Evolutionary conservation across 2,113 vertebrate genomes (phyloP).

Genomic region (Burhinus oedicnemus): DNA sequence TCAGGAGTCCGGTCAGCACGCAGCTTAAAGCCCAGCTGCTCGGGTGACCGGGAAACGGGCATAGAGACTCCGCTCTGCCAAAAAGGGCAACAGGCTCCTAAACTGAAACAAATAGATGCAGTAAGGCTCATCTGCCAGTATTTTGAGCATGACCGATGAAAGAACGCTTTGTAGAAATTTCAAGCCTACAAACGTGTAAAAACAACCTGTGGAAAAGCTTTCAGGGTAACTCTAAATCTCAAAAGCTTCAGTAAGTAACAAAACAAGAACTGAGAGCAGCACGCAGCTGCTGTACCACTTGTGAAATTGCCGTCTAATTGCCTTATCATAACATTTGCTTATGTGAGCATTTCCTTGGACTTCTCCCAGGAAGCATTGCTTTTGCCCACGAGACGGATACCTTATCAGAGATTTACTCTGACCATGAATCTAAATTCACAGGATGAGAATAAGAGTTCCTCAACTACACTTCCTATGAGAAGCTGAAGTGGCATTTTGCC

Average conservation of each 20-base stretch:
- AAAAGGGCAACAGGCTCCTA: neutral
- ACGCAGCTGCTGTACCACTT: neutral
- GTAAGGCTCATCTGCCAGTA: neutral
- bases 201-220: neutral
- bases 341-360: neutral
- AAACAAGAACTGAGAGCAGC: neutral
- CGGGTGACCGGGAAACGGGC: rapidly evolving
- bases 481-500: neutral
- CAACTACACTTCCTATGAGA: neutral
- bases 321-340: neutral
- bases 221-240: neutral
- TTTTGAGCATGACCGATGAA: rapidly evolving
- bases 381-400: neutral
- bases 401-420: neutral
- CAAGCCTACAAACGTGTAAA: neutral
- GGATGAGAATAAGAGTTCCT: neutral
- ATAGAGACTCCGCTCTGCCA: rapidly evolving
- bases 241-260: neutral
- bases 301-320: neutral
- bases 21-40: neutral
- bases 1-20: neutral
- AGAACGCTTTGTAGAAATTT: neutral
- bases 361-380: neutral
- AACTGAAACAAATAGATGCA: neutral
- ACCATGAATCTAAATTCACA: neutral